Base-by-base conservation (phyloP, 2,113 vertebrate species). In the Cololabis saira region DNA sequence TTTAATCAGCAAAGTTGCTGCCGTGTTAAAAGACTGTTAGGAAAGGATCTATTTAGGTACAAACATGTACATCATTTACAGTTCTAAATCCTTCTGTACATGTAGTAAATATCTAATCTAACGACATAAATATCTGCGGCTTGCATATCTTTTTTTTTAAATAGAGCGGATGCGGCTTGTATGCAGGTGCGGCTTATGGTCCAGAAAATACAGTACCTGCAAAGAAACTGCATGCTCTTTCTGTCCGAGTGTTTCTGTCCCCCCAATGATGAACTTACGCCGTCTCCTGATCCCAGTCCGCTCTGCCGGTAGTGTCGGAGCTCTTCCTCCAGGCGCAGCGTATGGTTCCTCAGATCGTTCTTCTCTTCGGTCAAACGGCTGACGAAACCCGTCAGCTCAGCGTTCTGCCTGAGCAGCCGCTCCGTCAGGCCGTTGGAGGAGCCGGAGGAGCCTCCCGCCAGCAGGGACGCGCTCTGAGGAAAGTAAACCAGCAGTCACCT, bases 341-440 rank as follows among this genome's bases (percentile, higher is more conserved):
- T 75, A 44, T 92, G 91, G 59, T 96, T 98, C 58, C 96, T 93
- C 80, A 98, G 90, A 54, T 96, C 95, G 43, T 96, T 98, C 92
- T 99, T 99, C 82, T 99, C 98, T 58, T 98, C 96, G 0, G 96
- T 98, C 80, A 99, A 91, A 0, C 93, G 94, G 78, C 95, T 95
- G 77, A 99, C 95, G 10, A 96, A 95, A 27, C 97, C 96, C 0
- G 95, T 98, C 52, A 99, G 91, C 82, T 99, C 96, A 0, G 96
- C 95, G 3, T 97, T 99, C 80, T 98, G 98, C 74, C 94, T 93
- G 76, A 99, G 93, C 57, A 99, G 91, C 22, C 94, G 92, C 91
- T 98, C 96, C 0, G 93, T 95, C 78, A 99, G 73, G 0, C 91
- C 90, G 77, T 90, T 92, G 60, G 93, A 94, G 0, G 92, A 89